Conservation (phyloP, 1,140 invertebrate genomes). For the Mylabris phalerata region DNA sequence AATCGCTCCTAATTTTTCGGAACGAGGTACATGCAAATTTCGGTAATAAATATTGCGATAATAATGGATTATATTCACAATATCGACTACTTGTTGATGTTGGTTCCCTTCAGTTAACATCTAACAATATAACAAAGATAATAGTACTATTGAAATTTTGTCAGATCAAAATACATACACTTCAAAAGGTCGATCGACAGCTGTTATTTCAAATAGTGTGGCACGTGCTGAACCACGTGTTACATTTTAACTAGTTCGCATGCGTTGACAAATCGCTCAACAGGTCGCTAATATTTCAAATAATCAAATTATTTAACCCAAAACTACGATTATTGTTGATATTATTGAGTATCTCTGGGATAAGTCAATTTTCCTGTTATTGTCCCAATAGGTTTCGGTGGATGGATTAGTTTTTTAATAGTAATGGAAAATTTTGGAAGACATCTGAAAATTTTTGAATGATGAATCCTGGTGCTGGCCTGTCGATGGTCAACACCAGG, state of each 20-base stretch:
- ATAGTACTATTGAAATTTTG: constrained; percentile 7
- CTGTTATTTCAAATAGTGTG: constrained; percentile 17
- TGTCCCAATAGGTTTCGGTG: constrained; percentile 4
- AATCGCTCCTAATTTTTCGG: no score
- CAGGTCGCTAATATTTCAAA: constrained; percentile 10
- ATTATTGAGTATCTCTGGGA: neutral
- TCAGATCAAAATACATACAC: constrained; percentile 13
- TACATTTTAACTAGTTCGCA: constrained; percentile 9
- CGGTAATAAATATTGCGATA: no score
- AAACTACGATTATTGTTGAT: neutral
- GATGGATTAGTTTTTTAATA: no score
- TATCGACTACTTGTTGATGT: constrained; percentile 15
- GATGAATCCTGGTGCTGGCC: neutral
- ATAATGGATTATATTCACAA: neutral
- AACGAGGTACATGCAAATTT: no score
- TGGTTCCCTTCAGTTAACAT: neutral
- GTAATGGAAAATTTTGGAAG: no score
- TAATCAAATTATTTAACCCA: neutral
- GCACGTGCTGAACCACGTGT: constrained; percentile 18
- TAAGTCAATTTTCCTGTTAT: constrained; percentile 13
- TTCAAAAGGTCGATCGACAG: constrained; percentile 14
- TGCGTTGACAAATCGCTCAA: constrained; percentile 14
- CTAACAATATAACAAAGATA: constrained; percentile 16
- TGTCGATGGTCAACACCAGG: constrained; percentile 11
- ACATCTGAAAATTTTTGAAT: no score